These are phyloP conservation scores for Micromussa lordhowensis DNA, from an alignment of 92 coral and sea anemone genomes.

Conservation along the genomic window DNA sequence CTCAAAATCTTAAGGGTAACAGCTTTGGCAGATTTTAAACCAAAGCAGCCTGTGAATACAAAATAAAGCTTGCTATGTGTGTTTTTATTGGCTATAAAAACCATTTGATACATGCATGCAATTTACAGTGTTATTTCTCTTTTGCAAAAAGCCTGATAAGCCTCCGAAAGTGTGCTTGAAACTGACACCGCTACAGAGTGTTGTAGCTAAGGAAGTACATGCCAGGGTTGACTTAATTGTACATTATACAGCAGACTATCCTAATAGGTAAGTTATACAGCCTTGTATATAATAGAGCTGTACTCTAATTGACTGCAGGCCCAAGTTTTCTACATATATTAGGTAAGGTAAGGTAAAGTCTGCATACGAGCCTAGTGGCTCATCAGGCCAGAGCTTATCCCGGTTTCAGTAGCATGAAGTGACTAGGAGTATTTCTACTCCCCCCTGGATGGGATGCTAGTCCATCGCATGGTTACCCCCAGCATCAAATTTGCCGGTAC, in stretches of 20 bases:
- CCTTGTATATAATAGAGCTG: background rate
- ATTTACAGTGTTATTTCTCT: background rate
- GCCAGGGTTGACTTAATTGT: slow-evolving; percentile 88
- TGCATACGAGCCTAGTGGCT: too few relatives aligned
- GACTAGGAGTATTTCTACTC: too few relatives aligned
- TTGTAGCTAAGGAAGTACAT: slow-evolving; percentile 83
- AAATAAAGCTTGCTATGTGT: background rate
- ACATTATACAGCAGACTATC: slow-evolving; percentile 84
- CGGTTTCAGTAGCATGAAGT: too few relatives aligned
- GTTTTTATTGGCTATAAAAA: background rate
- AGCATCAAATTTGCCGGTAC: too few relatives aligned
- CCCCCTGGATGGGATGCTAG: too few relatives aligned
- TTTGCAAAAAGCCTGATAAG: slow-evolving; percentile 59
- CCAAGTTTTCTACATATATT: too few relatives aligned
- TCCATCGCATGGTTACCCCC: too few relatives aligned
- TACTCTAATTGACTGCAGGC: background rate
- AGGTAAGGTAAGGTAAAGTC: too few relatives aligned
- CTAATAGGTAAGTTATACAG: slow-evolving; percentile 76
- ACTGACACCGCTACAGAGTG: slow-evolving; percentile 90
- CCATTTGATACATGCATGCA: background rate
- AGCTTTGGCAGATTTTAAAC: too few relatives aligned
- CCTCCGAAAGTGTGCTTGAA: slow-evolving; percentile 79
- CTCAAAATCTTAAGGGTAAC: too few relatives aligned
- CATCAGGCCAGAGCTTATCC: too few relatives aligned
- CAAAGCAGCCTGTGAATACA: background rate